Conservation (phyloP, 1,140 invertebrate species). For the Drosophila cardini region DNA sequence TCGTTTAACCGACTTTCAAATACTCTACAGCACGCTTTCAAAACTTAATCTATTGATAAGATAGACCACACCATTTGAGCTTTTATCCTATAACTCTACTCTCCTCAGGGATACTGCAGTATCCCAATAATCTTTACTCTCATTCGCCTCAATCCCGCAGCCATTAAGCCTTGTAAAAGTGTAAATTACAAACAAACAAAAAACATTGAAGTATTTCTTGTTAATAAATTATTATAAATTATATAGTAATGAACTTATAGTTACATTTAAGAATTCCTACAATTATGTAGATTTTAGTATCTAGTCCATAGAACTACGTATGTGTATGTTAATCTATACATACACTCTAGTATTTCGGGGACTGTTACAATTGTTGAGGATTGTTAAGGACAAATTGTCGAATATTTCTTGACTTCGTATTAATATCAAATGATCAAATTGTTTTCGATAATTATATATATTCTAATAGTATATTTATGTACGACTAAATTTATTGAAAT, state of each 20-base stretch:
- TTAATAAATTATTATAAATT: slow-evolving; percentile 38
- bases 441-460: slow-evolving; percentile 26
- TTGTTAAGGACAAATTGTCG: slow-evolving; percentile 37
- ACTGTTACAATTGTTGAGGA: slow-evolving; percentile 31
- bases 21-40: slow-evolving; percentile 37
- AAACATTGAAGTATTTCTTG: slow-evolving; percentile 21
- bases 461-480: slow-evolving; percentile 31
- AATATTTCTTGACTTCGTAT: slow-evolving; percentile 31
- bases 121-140: slow-evolving; percentile 22
- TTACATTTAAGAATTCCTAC: slow-evolving; percentile 16
- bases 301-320: slow-evolving; percentile 39
- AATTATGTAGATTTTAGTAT: slow-evolving; percentile 34
- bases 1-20: slow-evolving; percentile 14
- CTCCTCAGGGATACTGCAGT: slow-evolving; percentile 11
- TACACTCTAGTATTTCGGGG: slow-evolving; percentile 36
- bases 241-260: slow-evolving; percentile 11
- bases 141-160: slow-evolving; percentile 11
- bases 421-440: slow-evolving; percentile 30
- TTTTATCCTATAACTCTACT: slow-evolving; percentile 16
- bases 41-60: slow-evolving; percentile 51
- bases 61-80: slow-evolving; percentile 53
- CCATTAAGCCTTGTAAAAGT: slow-evolving; percentile 14
- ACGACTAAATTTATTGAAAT: slow-evolving; percentile 21
- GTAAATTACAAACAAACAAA: slow-evolving; percentile 17
- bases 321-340: background rate